These are phyloP conservation scores for Misgurnus anguillicaudatus DNA, from an alignment of 2,113 vertebrate genomes.

Conservation along the genomic window DNA sequence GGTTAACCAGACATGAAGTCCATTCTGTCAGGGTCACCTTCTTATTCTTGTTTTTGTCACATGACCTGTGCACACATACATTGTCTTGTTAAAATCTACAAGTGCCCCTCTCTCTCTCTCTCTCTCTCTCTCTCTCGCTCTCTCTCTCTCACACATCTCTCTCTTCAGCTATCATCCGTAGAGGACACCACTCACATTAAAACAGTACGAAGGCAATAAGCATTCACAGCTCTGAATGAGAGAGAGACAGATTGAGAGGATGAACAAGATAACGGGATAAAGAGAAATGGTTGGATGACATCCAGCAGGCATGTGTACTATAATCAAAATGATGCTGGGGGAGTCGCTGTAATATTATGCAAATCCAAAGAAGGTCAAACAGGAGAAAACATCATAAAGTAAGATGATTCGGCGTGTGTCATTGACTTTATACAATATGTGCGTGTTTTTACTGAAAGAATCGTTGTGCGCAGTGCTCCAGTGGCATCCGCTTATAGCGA, in stretches of 20 bases:
- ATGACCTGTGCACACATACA: constrained; percentile 64
- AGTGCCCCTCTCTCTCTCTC: constrained; percentile 57
- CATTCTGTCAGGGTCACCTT: constrained; percentile 76
- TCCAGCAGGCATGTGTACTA: constrained; percentile 12
- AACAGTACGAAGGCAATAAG: constrained; percentile 70
- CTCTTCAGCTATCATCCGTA: constrained; percentile 53
- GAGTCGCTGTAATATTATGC: constrained; percentile 49
- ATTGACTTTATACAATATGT: constrained; percentile 20
- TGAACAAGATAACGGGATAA: constrained; percentile 33
- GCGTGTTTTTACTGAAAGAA: constrained; percentile 63
- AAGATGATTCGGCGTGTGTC: constrained; percentile 14
- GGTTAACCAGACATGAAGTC: constrained; percentile 72
- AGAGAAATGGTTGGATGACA: constrained; percentile 20
- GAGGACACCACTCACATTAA: constrained; percentile 69
- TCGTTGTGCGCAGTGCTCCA: constrained; percentile 58
- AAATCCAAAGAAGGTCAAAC: constrained; percentile 49
- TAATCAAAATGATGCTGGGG: constrained; percentile 42
- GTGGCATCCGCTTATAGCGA: constrained; percentile 65
- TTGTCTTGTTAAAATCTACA: constrained; percentile 4
- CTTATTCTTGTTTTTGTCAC: constrained; percentile 73
- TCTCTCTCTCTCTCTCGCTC: constrained; percentile 40
- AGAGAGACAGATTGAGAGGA: constrained; percentile 34
- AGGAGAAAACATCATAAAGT: constrained; percentile 19
- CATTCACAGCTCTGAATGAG: constrained; percentile 68
- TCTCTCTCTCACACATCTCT: background rate